Evolutionary conservation across 2,888 invertebrate species (phyloP).

Genomic region (Drosophila tripunctata): DNA sequence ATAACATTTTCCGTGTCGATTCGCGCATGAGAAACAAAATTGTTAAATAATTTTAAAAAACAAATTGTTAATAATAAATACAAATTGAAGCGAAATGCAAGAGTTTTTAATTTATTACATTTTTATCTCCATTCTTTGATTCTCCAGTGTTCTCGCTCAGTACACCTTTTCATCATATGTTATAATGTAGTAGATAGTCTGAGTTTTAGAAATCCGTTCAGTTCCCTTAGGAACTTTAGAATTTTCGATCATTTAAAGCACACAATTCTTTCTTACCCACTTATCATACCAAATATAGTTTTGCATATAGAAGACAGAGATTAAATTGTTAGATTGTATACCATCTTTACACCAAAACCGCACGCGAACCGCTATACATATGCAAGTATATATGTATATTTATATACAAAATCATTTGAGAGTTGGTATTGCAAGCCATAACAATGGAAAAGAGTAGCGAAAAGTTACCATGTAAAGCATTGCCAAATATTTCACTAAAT

Average conservation of each 20-base stretch:
- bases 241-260: slow-evolving; percentile 13
- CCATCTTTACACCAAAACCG: slow-evolving; percentile 4
- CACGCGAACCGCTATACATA: not conserved
- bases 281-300: slow-evolving; percentile 23
- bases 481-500: slow-evolving; percentile 32
- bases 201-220: not conserved
- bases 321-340: slow-evolving; percentile 36
- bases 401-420: slow-evolving; percentile 4
- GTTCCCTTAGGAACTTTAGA: slow-evolving; percentile 16
- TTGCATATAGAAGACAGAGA: slow-evolving; percentile 16
- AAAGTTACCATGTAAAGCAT: slow-evolving; percentile 11
- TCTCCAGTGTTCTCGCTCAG: too few species aligned
- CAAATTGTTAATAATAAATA: slow-evolving; percentile 73
- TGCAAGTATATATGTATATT: not conserved
- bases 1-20: slow-evolving; percentile 64
- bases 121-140: too few species aligned
- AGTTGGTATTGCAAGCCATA: slow-evolving; percentile 12
- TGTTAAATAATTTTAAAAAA: slow-evolving; percentile 77
- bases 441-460: slow-evolving; percentile 22
- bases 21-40: slow-evolving; percentile 67
- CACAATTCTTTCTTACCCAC: slow-evolving; percentile 16
- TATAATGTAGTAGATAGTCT: not conserved
- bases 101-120: too few species aligned
- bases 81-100: slow-evolving; percentile 60
- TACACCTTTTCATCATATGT: not conserved